Conservation (phyloP, 2,888 invertebrate genomes). For the Volucella inanis region DNA sequence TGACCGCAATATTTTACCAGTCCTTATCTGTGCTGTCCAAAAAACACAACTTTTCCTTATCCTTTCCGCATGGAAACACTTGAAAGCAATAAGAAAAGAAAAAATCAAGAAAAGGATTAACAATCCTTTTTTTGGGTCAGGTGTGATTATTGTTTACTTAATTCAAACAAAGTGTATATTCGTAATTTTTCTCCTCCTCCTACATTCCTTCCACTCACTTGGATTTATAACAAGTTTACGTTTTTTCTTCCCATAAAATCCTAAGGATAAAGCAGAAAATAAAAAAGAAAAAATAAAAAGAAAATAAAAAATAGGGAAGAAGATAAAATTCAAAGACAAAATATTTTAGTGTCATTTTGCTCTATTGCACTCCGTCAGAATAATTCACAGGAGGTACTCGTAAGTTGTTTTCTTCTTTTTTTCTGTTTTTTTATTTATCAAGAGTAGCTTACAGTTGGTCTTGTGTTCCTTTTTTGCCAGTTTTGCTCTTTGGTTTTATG, state of each 20-base stretch:
- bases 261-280: conserved; percentile 30
- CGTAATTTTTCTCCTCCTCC: background rate
- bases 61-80: background rate
- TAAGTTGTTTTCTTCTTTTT: conserved; percentile 9
- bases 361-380: conserved; percentile 57
- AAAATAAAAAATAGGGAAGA: conserved; percentile 18
- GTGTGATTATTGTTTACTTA: conserved; percentile 70
- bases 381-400: conserved; percentile 40
- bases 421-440: background rate
- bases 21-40: background rate
- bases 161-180: conserved; percentile 34
- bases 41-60: background rate
- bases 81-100: background rate
- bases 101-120: conserved; percentile 14
- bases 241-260: conserved; percentile 13
- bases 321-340: conserved; percentile 15
- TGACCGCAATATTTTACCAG: conserved; percentile 22
- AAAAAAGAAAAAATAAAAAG: conserved; percentile 36
- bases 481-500: too few relatives aligned
- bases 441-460: too few relatives aligned
- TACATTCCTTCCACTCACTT: conserved; percentile 51
- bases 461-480: background rate
- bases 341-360: conserved; percentile 37
- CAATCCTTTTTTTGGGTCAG: conserved; percentile 67
- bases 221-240: conserved; percentile 62